phyloP scores from a whole-genome alignment of 2,888 invertebrate species.

The Leptinotarsa tumamoca region DNA sequence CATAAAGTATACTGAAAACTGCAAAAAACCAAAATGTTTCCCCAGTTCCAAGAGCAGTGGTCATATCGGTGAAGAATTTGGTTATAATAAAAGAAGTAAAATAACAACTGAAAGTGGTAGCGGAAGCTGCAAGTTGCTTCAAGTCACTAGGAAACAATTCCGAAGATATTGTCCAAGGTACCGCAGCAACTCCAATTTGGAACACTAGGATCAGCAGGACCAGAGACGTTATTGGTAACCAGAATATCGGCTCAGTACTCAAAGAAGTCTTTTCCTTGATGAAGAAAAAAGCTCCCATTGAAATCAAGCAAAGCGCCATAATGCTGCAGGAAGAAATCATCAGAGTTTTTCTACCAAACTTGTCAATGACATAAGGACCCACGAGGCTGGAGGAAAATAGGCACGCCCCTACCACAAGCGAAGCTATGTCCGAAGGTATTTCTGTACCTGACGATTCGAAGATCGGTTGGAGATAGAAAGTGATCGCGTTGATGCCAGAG shows the following conservation, averaged over 20 bases:
- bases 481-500: conserved; percentile 68
- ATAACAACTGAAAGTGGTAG: conserved; percentile 83
- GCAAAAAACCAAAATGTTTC: conserved; percentile 80
- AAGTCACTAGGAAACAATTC: conserved; percentile 84
- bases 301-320: conserved; percentile 73
- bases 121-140: conserved; percentile 78
- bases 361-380: conserved; percentile 82
- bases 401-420: conserved; percentile 81
- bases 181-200: conserved; percentile 73
- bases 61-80: conserved; percentile 74
- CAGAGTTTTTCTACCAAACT: conserved; percentile 78
- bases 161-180: conserved; percentile 83
- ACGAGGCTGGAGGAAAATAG: conserved; percentile 79
- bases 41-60: conserved; percentile 70
- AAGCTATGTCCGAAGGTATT: conserved; percentile 73
- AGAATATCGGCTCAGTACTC: conserved; percentile 66
- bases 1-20: conserved; percentile 67
- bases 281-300: conserved; percentile 66
- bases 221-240: conserved; percentile 79
- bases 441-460: conserved; percentile 75
- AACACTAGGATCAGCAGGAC: conserved; percentile 77
- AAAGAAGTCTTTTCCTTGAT: conserved; percentile 70
- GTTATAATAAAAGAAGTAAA: conserved; percentile 78
- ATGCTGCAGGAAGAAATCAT: conserved; percentile 77
- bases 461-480: conserved; percentile 71